Evolutionary conservation across 2,888 invertebrate genomes (phyloP), one percentile per base, ranked within the genome.

Genomic region (Acanthacorydalis orientalis): DNA sequence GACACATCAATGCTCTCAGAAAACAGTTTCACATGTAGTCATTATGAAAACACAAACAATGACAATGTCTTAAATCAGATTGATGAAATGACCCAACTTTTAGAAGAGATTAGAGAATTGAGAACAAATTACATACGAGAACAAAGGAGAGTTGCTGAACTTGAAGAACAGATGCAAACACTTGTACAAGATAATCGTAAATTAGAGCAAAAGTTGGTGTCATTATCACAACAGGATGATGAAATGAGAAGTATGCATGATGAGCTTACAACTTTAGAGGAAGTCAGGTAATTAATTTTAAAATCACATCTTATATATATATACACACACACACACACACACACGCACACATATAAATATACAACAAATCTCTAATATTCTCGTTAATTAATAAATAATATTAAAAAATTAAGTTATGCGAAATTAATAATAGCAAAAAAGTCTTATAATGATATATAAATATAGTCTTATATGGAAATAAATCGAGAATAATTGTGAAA

Each of bases 191-290:
- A 84, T 57, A 83, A 83, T 59, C 73, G 75, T 51, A 69, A 75
- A 53, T 64, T 84, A 54, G 82, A 83, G 56, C 80, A 80, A 48
- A 80, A 83, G 57, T 61, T 84, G 52, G 70, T 74, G 53, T 72
- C 76, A 54, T 71, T 76, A 67, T 72, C 73, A 52, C 75, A 73
- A 54, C 64, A 70, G 46, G 73, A 75, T 59, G 83, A 83, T 46
- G 80, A 83, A 54, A 80, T 85, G 62, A 85, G 83, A 62, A 82
- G 79, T 47, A 77, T 84, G 66, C 86, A 88, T 55, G 87, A 88
- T 58, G 88, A 88, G 64, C 77, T 88, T 57, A 80, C 78, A 47
- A 81, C 84, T 53, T 72, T 87, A 55, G 87, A 88, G 61, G 87
- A 88, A 82, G 84, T 87, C 55, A 77, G 86, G 84, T 85, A 69